A percentile compares a stretch with the other conserved stretches of the same genome.
Evolutionary conservation across 2,797 vertebrate species (phyloP).

Genomic region (Ptychobarbus kaznakovi): DNA sequence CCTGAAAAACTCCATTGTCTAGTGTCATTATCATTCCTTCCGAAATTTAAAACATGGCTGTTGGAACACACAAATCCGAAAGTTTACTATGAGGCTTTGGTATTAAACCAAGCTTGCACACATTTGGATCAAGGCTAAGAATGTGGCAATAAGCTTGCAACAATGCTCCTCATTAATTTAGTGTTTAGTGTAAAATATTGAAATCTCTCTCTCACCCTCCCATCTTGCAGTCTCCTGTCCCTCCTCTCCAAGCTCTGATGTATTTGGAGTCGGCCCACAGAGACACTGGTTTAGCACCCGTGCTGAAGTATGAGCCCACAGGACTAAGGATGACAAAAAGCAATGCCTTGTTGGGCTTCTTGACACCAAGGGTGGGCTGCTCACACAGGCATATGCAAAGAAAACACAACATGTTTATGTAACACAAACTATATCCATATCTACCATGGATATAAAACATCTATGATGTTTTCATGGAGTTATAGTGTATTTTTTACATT

Average conservation of each 20-base stretch:
- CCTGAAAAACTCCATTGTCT: neutral
- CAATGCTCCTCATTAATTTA: neutral
- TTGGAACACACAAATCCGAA: neutral
- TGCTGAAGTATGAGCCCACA: constrained; percentile 85
- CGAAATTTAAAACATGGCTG: neutral
- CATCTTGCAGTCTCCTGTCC: constrained; percentile 91
- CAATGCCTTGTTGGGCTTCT: constrained; percentile 81
- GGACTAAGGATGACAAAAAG: constrained; percentile 90
- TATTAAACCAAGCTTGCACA: neutral
- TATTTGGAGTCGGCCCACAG: constrained; percentile 90
- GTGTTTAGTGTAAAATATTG: neutral
- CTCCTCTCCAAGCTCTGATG: constrained; percentile 89
- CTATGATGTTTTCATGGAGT: neutral
- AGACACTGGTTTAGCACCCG: constrained; percentile 76
- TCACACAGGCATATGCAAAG: constrained; percentile 33
- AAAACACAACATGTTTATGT: constrained; percentile 13
- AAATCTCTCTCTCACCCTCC: constrained; percentile 81
- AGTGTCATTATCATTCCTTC: neutral
- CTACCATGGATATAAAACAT: neutral
- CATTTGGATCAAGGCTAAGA: neutral
- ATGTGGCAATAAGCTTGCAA: neutral
- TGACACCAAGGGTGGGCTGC: constrained; percentile 86
- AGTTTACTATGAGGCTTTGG: neutral
- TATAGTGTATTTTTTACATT: neutral
- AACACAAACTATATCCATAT: neutral